Evolutionary conservation across 2,797 vertebrate genomes (phyloP), one percentile per base, ranked within the genome.

Genomic region (Cyprinella venusta): DNA sequence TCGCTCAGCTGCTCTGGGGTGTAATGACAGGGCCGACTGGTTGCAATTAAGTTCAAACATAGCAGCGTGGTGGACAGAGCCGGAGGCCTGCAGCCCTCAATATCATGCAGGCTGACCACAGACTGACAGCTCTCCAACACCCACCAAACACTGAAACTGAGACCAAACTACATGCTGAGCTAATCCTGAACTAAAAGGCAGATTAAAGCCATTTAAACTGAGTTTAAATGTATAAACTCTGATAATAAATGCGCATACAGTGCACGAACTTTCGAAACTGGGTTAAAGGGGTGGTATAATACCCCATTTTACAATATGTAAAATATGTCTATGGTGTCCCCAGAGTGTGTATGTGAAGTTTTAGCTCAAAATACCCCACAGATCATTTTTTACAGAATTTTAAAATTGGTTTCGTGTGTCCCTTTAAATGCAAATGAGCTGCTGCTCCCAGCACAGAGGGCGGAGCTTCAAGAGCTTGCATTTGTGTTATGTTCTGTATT

Each of bases 11-110:
- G 84, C 59, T 76, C 79, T 50, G 50, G 67, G 71, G 76, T 84
- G 64, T 89, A 89, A 90, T 90, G 87, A 90, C 88, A 89, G 85
- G 82, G 82, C 56, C 68, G 68, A 50, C 75, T 87, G 72, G 63
- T 82, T 86, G 80, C 88, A 90, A 91, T 84, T 89, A 91, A 89
- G 84, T 89, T 89, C 90, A 90, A 90, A 90, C 90, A 88, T 89
- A 90, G 89, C 89, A 87, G 87, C 78, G 18, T 83, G 87, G 87
- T 71, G 75, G 87, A 81, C 81, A 26, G 74, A 86, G 83, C 83
- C 72, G 71, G 84, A 90, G 82, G 83, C 85, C 81, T 87, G 80
- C 75, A 86, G 83, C 84, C 85, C 83, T 82, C 81, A 81, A 69
- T 82, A 90, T 86, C 86, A 82, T 87, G 82, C 85, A 87, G 71